Evolutionary conservation across 2,888 invertebrate species (phyloP).

Genomic region (Onthophagus sagittarius): DNA sequence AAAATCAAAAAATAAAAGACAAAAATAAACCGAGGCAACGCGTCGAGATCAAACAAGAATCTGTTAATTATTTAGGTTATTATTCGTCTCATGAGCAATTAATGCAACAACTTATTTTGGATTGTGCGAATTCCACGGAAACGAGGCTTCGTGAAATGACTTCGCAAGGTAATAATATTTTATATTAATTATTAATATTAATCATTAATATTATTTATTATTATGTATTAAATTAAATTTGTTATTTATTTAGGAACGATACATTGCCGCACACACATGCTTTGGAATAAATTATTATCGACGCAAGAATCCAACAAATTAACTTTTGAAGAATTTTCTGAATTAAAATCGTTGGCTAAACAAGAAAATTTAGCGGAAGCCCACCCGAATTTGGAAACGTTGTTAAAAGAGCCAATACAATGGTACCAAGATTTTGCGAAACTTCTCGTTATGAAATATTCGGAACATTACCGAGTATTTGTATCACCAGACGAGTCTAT

Average conservation of each 20-base stretch:
- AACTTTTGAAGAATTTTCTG: slow-evolving; percentile 60
- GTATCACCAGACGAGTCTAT: slow-evolving; percentile 56
- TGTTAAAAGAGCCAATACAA: slow-evolving; percentile 58
- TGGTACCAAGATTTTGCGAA: slow-evolving; percentile 66
- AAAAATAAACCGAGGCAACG: slow-evolving; percentile 29
- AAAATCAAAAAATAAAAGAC: neutral
- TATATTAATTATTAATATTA: too few species aligned
- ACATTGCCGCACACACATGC: slow-evolving; percentile 65
- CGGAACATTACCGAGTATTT: slow-evolving; percentile 57
- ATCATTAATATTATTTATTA: neutral
- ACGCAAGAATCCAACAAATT: slow-evolving; percentile 50
- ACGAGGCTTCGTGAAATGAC: slow-evolving; percentile 60
- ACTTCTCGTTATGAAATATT: slow-evolving; percentile 50
- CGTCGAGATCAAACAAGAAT: slow-evolving; percentile 54
- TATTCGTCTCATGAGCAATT: slow-evolving; percentile 65
- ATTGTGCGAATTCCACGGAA: slow-evolving; percentile 55
- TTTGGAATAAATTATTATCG: slow-evolving; percentile 65
- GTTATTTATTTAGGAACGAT: slow-evolving; percentile 50
- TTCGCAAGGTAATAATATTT: slow-evolving; percentile 53
- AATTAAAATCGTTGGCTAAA: slow-evolving; percentile 58
- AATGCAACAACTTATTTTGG: slow-evolving; percentile 59
- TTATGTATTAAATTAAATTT: slow-evolving; percentile 12
- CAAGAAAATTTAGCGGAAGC: slow-evolving; percentile 56
- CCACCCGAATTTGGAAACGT: slow-evolving; percentile 56
- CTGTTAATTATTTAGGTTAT: slow-evolving; percentile 66